Evolutionary conservation across 2,888 invertebrate species (phyloP), one percentile per base, ranked within the genome.

Genomic region (Odontomyia ornata): DNA sequence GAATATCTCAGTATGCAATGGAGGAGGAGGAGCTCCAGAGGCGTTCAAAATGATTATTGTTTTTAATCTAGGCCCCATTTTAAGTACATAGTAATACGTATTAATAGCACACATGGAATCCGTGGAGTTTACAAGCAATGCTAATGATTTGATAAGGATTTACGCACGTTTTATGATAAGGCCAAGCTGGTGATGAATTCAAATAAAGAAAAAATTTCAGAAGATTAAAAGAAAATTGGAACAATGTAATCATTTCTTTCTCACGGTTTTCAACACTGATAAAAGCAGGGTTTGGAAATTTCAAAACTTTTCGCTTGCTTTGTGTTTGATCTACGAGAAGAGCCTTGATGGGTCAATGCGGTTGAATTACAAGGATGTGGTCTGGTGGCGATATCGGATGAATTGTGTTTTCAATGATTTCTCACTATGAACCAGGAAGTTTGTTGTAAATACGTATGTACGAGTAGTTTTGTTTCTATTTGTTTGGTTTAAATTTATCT

Each of bases 221-320:
- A 18, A 52, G 13, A 18, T 36, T 52, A 15, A 15, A 52, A 18
- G 52, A 52, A 52, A 52, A 52, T 52, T 52, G 13, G 15, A 52
- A 52, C 52, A 52, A 52, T 9, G 52, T 18, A n/a, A 52, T 52
- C 52, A 52, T 52, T 52, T 52, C 52, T 52, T 52, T 52, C 52
- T 18, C 52, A 52, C 52, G 52, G 18, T 18, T 15, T 52, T 36
- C 9, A 5, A 36, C 3, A 15, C n/a, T 52, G 52, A 36, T 36
- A 36, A 36, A 36, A 36, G 4, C 13, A 9, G 52, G 13, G 4
- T 52, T 52, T n/a, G 52, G 52, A 52, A 52, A 52, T 52, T 52
- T 18, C 52, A 13, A 13, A 52, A 9, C 43, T 13, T 13, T 18
- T 4, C 15, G 52, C 15, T 9, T 18, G 13, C 43, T n/a, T n/a